A percentile compares a stretch with the other conserved stretches of the same genome.
Conservation (phyloP, 2,888 invertebrate genomes). For the Sisyra terminalis region DNA sequence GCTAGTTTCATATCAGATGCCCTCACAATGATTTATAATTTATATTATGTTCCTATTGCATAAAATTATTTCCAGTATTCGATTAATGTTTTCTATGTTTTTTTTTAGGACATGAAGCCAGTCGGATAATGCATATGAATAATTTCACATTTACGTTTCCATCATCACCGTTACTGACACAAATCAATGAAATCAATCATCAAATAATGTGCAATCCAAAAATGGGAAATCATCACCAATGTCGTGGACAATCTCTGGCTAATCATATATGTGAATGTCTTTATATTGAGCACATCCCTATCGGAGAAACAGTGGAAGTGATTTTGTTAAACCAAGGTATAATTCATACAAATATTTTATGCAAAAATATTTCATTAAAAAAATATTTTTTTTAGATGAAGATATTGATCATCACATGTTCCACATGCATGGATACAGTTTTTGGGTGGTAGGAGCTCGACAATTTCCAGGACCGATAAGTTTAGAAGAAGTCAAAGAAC, state of each 20-base stretch:
- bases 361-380: slow-evolving; percentile 11
- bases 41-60: slow-evolving; percentile 7
- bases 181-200: slow-evolving; percentile 39
- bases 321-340: slow-evolving; percentile 61
- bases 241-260: slow-evolving; percentile 18
- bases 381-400: slow-evolving; percentile 31
- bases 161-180: slow-evolving; percentile 60
- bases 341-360: slow-evolving; percentile 4
- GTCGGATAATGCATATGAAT: slow-evolving; percentile 28
- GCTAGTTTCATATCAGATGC: too few relatives aligned
- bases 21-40: too few relatives aligned
- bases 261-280: slow-evolving; percentile 49
- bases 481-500: slow-evolving; percentile 33
- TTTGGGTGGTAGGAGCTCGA: slow-evolving; percentile 44
- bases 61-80: too few relatives aligned
- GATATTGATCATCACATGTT: slow-evolving; percentile 49
- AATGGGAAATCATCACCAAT: slow-evolving; percentile 15
- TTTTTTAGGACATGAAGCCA: slow-evolving; percentile 28
- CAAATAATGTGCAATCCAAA: slow-evolving; percentile 32
- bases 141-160: slow-evolving; percentile 63
- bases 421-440: slow-evolving; percentile 60
- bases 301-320: slow-evolving; percentile 55
- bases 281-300: slow-evolving; percentile 47
- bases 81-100: slow-evolving; percentile 6
- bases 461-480: slow-evolving; percentile 33